A percentile compares a stretch with the other conserved stretches of the same genome.
Conservation (phyloP, 2,888 invertebrate species). For the Chalcis sispes region DNA sequence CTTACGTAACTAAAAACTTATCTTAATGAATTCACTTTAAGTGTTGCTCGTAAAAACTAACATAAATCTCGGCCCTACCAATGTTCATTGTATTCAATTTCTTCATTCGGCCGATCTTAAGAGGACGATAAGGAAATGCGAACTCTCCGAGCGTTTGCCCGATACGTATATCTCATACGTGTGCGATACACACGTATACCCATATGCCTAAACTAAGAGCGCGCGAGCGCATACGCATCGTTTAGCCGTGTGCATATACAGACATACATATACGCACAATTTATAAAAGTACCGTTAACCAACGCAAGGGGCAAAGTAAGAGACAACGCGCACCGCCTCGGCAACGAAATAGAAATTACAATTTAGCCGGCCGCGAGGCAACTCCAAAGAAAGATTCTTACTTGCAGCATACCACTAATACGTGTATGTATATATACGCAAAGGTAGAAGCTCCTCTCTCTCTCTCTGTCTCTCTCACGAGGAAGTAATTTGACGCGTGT, state of each 20-base stretch:
- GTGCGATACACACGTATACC: neutral
- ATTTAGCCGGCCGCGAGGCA: conserved; percentile 36
- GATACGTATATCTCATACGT: too few relatives aligned
- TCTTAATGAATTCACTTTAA: too few relatives aligned
- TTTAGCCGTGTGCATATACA: neutral
- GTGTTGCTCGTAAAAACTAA: too few relatives aligned
- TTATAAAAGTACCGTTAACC: conserved; percentile 35
- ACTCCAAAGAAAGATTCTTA: too few relatives aligned
- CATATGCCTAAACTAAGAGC: neutral
- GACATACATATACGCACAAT: neutral
- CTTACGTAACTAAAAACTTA: too few relatives aligned
- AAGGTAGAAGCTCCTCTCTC: neutral
- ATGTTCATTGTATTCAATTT: conserved; percentile 17
- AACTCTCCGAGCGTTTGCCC: too few relatives aligned
- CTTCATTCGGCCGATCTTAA: conserved; percentile 1
- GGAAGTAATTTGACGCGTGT: conserved; percentile 23
- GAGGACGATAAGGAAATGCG: too few relatives aligned
- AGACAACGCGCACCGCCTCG: conserved; percentile 27
- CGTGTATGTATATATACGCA: too few relatives aligned
- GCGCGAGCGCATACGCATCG: neutral
- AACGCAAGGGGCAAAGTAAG: neutral
- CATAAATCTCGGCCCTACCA: too few relatives aligned
- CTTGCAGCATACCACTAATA: too few relatives aligned
- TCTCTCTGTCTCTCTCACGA: neutral
- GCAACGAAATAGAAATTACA: conserved; percentile 39